Percentiles rank a stretch among this genome's conserved stretches.
These are phyloP conservation scores for Desmodus rotundus DNA, from an alignment of 2,113 vertebrate genomes.

Conservation along the genomic window DNA sequence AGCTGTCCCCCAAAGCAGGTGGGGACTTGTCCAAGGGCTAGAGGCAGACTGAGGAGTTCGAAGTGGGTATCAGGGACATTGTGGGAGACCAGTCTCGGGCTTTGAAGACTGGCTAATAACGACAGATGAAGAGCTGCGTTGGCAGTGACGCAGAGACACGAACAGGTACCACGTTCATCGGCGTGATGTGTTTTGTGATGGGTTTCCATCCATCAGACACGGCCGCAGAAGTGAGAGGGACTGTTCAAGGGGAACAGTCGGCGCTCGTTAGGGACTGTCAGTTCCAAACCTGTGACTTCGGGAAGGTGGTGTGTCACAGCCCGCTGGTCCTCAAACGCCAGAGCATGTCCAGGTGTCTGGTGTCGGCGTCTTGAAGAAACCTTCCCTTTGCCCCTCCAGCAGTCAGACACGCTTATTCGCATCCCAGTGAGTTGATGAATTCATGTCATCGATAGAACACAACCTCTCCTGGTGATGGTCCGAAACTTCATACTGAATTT, in stretches of 20 bases:
- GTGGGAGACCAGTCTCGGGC: neutral
- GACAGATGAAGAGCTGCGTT: neutral
- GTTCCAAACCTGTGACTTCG: neutral
- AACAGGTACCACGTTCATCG: constrained; percentile 53
- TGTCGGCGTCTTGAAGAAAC: neutral
- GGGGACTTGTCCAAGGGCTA: neutral
- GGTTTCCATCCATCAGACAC: neutral
- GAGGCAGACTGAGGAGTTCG: neutral
- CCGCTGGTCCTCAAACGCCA: neutral
- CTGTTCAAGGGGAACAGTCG: constrained; percentile 16
- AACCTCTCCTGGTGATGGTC: neutral
- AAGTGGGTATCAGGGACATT: neutral
- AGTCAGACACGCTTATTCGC: neutral
- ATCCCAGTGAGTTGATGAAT: neutral
- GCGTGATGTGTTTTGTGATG: neutral
- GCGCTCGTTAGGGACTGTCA: neutral
- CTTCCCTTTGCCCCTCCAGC: no score
- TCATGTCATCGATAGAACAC: no score
- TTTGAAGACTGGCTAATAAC: neutral
- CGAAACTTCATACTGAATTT: neutral
- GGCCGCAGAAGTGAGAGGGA: neutral
- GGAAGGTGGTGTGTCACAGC: neutral
- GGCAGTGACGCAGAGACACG: constrained; percentile 48
- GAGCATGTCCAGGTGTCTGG: constrained; percentile 29
- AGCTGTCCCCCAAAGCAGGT: neutral